These are phyloP conservation scores for Martes flavigula DNA, from an alignment of 2,797 vertebrate genomes.

Conservation along the genomic window DNA sequence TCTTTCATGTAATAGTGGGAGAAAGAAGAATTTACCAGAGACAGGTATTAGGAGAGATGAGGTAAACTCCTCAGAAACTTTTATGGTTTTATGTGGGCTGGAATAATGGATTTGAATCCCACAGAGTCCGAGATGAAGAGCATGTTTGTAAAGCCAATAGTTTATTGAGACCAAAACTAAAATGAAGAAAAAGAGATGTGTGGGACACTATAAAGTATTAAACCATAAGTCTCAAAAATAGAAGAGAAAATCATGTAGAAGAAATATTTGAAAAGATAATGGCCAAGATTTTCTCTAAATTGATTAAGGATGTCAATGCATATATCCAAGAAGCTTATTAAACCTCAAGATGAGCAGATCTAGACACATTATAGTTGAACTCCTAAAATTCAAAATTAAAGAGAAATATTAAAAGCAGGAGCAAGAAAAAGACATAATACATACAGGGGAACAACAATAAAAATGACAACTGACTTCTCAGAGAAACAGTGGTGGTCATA, in stretches of 20 bases:
- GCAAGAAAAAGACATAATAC: background rate
- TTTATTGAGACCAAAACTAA: background rate
- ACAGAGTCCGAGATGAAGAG: background rate
- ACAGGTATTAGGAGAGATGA: background rate
- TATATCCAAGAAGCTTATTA: slow-evolving; percentile 24
- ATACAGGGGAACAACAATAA: background rate
- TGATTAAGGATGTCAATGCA: background rate
- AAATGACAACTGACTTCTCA: background rate
- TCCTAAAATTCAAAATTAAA: slow-evolving; percentile 23
- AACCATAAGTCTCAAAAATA: background rate
- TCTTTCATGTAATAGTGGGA: background rate
- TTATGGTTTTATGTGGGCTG: background rate
- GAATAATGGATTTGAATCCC: background rate
- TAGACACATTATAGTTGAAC: background rate
- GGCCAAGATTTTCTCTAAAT: background rate
- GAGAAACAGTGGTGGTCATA: background rate
- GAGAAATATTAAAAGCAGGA: background rate
- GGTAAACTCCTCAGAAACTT: background rate
- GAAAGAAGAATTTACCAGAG: background rate
- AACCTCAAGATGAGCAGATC: background rate
- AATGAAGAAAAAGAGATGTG: background rate
- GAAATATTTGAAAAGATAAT: background rate
- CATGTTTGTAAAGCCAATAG: background rate
- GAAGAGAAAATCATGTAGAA: background rate
- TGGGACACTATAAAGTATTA: background rate